phyloP scores from a whole-genome alignment of 1,140 invertebrate genomes.

The Arctopsyche grandis region DNA sequence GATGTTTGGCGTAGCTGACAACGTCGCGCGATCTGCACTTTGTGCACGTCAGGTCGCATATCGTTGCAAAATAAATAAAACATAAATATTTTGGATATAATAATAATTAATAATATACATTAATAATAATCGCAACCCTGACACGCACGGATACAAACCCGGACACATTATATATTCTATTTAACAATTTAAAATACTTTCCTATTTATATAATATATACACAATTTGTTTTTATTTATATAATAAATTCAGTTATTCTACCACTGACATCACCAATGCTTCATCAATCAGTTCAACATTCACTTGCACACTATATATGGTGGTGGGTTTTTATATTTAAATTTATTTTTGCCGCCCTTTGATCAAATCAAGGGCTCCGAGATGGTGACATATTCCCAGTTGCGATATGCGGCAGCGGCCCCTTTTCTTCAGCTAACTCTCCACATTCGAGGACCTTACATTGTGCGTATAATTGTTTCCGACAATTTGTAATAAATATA shows the following conservation, averaged over 20 bases:
- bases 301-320: slow-evolving; percentile 45
- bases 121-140: slow-evolving; percentile 58
- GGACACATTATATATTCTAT: slow-evolving; percentile 52
- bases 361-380: not conserved
- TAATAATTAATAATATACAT: no score
- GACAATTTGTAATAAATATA: slow-evolving; percentile 18
- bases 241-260: slow-evolving; percentile 54
- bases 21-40: slow-evolving; percentile 65
- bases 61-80: slow-evolving; percentile 63
- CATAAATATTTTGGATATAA: slow-evolving; percentile 64
- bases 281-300: slow-evolving; percentile 51
- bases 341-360: not conserved
- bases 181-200: slow-evolving; percentile 56
- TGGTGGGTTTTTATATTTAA: slow-evolving; percentile 18
- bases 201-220: slow-evolving; percentile 56
- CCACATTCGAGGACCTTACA: slow-evolving; percentile 37
- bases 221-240: slow-evolving; percentile 55
- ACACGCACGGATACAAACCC: slow-evolving; percentile 47
- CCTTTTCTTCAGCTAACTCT: slow-evolving; percentile 33
- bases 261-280: slow-evolving; percentile 55
- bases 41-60: slow-evolving; percentile 67
- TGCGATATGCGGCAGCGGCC: slow-evolving; percentile 35
- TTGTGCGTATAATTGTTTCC: slow-evolving; percentile 45
- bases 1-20: slow-evolving; percentile 64
- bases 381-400: slow-evolving; percentile 32